Evolutionary conservation across 2,113 vertebrate genomes (phyloP), one percentile per base, ranked within the genome.

Genomic region (Lophius piscatorius): DNA sequence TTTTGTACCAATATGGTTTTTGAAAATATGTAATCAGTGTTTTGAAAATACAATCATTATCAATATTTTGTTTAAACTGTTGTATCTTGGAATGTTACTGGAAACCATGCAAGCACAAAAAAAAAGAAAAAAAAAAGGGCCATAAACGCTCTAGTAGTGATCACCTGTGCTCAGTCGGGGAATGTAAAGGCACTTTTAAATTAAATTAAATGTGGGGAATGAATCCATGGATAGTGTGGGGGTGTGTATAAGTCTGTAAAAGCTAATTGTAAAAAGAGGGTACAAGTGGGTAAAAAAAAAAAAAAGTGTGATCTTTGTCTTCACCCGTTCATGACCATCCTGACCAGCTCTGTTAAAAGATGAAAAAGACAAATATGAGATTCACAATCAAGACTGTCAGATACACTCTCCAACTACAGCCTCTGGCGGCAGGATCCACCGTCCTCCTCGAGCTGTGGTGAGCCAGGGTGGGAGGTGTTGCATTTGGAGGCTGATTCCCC

Each of bases 271-370:
- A 82, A 82, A 76, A 72, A 59, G 24, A 46, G 24, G 45, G 29
- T 58, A 66, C 24, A 60, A 39, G 54, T 74, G 74, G 77, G 31
- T 57, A 28, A 70, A 41, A 34, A 46, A 51, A 39, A 33, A 49
- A 38, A 64, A 38, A 63, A 58, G 22, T 6, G 8, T n/a, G 59
- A 29, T 80, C 75, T 59, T 74, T 20, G 31, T 90, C 88, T 89
- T 92, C 85, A 92, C 33, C 90, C 91, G 26, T 78, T 92, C 91
- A 91, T 92, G 72, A 92, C 91, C 91, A 91, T 92, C 81, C 85
- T 87, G 79, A 92, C 91, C 29, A 92, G 85, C 50, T 92, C 91
- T 92, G 89, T 9, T 50, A 83, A 73, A 49, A 79, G 14, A 83
- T 33, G 63, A 61, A 5, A 72, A 13, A 71, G 13, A 70, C 2